Base-by-base conservation (phyloP, 2,797 vertebrate species). In the Loris lydekkerianus region DNA sequence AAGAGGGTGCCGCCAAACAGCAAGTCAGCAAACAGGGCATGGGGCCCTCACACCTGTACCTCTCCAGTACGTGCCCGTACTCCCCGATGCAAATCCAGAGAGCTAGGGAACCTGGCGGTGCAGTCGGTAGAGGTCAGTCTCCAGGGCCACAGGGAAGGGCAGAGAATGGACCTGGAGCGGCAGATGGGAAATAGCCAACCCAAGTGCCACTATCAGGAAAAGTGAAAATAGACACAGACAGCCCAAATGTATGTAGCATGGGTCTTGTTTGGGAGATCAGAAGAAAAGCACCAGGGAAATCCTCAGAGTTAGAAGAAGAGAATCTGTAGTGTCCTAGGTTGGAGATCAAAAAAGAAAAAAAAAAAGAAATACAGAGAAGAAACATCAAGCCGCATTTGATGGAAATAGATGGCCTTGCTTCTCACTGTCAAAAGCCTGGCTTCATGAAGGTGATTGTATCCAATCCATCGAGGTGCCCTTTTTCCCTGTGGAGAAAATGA, bases 401-500 rank as follows among this genome's bases (percentile, higher is more conserved):
- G 70, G 67, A 91, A 87, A 87, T 18, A 27, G 85, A 77, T 78
- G 86, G 53, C 73, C 58, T 86, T 10, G 43, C 65, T 49, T 56
- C 86, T 95, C 60, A 56, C 37, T 86, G 94, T 60, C 82, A 94
- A 97, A 96, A 97, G 93, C 86, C 76, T 76, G 27, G 23, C 34
- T 95, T 97, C 97, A 96, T 97, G 97, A 97, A 96, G 69, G 27
- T 76, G 86, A 97, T 89, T 87, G 87, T 27, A 23, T 60, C 60
- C 43, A 49, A 75, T 46, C 31, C 49, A 63, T 17, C 0, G 6
- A 83, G n/a, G 34, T 37, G 31, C n/a, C n/a, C 67, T 27, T 87
- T 29, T 72, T 61, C 58, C 56, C n/a, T 10, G 0, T 1, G 21
- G 85, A 80, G 91, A 82, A 87, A 86, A 91, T 94, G 82, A 95